Percentiles rank a stretch among this genome's conserved stretches.
Conservation (phyloP, 1,140 invertebrate species). For the Penaeus indicus region DNA sequence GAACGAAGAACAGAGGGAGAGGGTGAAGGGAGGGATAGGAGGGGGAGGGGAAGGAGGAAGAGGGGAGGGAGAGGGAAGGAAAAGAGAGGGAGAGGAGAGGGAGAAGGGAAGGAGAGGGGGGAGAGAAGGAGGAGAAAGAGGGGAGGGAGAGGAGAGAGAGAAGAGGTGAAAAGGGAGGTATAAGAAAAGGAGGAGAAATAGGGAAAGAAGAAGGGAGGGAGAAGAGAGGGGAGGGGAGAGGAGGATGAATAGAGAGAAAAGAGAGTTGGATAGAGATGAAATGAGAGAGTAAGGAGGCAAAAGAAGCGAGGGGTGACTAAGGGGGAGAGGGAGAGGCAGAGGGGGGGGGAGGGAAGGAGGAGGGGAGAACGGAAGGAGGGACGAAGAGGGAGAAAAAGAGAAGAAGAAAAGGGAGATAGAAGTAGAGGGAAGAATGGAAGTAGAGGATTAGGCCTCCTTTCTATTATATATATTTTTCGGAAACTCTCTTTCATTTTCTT, state of each 20-base stretch:
- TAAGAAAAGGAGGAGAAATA: not conserved
- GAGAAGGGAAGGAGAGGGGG: not conserved
- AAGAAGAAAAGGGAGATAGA: not conserved
- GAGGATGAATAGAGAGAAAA: not conserved
- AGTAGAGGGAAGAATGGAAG: not conserved
- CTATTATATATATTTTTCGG: no score
- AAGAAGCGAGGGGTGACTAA: not conserved
- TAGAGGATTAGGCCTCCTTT: not conserved
- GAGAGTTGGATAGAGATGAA: not conserved
- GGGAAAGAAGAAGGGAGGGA: not conserved
- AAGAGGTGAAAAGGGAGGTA: not conserved
- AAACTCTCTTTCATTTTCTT: no score
- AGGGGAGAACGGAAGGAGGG: not conserved
- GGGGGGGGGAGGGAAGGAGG: not conserved
- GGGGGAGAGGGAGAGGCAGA: not conserved
- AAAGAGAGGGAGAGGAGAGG: not conserved
- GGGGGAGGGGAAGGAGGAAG: not conserved
- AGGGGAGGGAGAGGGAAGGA: not conserved
- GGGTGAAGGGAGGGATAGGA: no score
- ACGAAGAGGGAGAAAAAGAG: not conserved
- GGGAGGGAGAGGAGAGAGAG: not conserved
- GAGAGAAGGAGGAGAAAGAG: not conserved
- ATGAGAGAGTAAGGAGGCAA: not conserved
- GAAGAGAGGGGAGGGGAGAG: no score
- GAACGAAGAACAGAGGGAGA: not conserved